Conservation (phyloP, 2,888 invertebrate genomes). For the Sympetrum striolatum region DNA sequence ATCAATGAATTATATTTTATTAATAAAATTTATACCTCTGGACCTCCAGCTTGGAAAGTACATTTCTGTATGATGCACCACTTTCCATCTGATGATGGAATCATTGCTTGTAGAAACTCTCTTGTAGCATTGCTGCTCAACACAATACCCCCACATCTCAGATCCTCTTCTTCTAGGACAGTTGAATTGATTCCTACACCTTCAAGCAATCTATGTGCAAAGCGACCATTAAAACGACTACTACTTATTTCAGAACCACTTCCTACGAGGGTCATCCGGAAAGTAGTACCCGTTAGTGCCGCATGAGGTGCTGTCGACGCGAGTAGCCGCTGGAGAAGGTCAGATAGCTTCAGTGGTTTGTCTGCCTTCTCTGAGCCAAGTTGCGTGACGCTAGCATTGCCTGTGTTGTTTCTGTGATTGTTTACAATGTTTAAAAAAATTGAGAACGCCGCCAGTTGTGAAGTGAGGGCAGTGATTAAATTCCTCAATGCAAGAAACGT, state of each 20-base stretch:
- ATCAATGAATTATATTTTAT: neutral
- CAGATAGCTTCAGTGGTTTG: too few relatives aligned
- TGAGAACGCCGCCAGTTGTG: too few relatives aligned
- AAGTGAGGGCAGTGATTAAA: too few relatives aligned
- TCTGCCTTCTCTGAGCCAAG: too few relatives aligned
- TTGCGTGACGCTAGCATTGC: too few relatives aligned
- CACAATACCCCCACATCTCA: slow-evolving; percentile 77
- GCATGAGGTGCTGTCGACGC: too few relatives aligned
- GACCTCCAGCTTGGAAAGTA: slow-evolving; percentile 66
- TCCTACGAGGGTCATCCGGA: too few relatives aligned
- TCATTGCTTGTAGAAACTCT: slow-evolving; percentile 51
- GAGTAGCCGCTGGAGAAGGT: too few relatives aligned
- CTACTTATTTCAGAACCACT: slow-evolving; percentile 24
- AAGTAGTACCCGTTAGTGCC: too few relatives aligned
- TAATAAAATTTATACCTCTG: neutral
- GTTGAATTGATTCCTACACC: slow-evolving; percentile 75
- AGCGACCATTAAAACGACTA: slow-evolving; percentile 54
- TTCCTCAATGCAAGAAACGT: too few relatives aligned
- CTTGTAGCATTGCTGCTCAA: slow-evolving; percentile 67
- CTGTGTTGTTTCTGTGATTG: too few relatives aligned
- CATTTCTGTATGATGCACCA: slow-evolving; percentile 81
- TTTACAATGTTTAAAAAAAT: too few relatives aligned
- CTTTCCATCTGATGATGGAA: slow-evolving; percentile 58
- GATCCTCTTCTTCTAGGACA: slow-evolving; percentile 74
- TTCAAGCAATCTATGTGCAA: slow-evolving; percentile 70